Evolutionary conservation across 2,797 vertebrate species (phyloP), one percentile per base, ranked within the genome.

Genomic region (Darevskia mixta): DNA sequence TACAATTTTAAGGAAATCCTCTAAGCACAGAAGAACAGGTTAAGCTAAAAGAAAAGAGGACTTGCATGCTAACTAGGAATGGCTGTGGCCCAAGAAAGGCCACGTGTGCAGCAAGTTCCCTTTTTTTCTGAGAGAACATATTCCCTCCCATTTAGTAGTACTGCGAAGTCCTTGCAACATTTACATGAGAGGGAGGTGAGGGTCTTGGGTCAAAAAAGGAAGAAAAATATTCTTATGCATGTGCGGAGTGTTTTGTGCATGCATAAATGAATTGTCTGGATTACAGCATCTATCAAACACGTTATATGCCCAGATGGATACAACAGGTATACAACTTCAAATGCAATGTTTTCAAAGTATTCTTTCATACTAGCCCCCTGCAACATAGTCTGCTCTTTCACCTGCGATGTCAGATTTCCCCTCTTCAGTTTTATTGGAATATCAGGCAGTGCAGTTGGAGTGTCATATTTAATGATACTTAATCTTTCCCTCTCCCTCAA

Each of bases 391-490:
- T 89, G 69, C n/a, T 49, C 10, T 27, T 71, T 29, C 71, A 83
- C n/a, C 58, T 38, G 32, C 13, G 67, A 49, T 29, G 41, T 80
- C 69, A 85, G 83, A 76, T 85, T 85, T 79, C 66, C 78, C 66
- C 43, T 76, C 69, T 85, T 35, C 20, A 35, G 32, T 80, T 83
- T 55, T 84, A 69, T 87, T 81, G 67, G 15, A 90, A 35, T 77
- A 82, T 85, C 82, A 81, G 64, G 35, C 82, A 82, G 29, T 77
- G 61, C 35, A 45, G 15, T 15, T 29, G 7, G 45, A 88, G 35
- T 67, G 29, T 81, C 32, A 69, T 86, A 78, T 76, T 7, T 49
- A 86, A 25, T 87, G 81, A 67, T 89, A 58, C 58, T 86, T 72
- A 85, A 77, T 80, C 82, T 88, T 85, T 88, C 67, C 29, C n/a